These are phyloP conservation scores for Noctua comes DNA, from an alignment of 2,888 invertebrate species.

Conservation along the genomic window DNA sequence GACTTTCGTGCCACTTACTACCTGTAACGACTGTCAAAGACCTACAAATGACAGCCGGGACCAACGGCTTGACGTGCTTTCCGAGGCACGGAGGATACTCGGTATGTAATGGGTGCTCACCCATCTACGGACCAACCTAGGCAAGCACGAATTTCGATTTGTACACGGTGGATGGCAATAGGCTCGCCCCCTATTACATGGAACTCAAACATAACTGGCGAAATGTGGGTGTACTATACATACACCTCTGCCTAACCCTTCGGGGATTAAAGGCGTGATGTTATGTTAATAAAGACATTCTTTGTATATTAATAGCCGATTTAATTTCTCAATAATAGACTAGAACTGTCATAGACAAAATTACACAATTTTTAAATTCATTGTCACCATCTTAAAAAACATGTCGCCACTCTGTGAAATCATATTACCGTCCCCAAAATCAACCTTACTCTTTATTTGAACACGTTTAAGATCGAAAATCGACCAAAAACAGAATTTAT, in stretches of 20 bases:
- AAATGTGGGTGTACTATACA: neutral
- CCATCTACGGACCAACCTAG: neutral
- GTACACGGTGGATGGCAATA: neutral
- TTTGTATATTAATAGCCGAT: neutral
- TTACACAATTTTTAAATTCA: constrained; percentile 38
- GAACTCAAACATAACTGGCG: neutral
- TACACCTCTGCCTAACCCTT: neutral
- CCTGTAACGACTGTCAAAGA: neutral
- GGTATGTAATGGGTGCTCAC: neutral
- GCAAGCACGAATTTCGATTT: neutral
- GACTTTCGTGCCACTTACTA: neutral
- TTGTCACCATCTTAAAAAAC: constrained; percentile 32
- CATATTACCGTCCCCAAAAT: neutral
- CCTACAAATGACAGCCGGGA: neutral
- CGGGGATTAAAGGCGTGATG: neutral
- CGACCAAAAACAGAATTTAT: neutral
- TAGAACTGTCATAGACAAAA: constrained; percentile 32
- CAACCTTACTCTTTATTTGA: neutral
- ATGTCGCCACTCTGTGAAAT: constrained; percentile 34
- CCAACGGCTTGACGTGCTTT: neutral
- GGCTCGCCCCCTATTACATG: neutral
- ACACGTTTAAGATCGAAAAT: constrained; percentile 13
- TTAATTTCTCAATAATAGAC: constrained; percentile 27
- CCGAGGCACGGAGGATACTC: neutral
- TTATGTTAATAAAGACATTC: too few relatives aligned